Base-by-base conservation (phyloP, 2,888 invertebrate species). In the Coenonympha arcania region DNA sequence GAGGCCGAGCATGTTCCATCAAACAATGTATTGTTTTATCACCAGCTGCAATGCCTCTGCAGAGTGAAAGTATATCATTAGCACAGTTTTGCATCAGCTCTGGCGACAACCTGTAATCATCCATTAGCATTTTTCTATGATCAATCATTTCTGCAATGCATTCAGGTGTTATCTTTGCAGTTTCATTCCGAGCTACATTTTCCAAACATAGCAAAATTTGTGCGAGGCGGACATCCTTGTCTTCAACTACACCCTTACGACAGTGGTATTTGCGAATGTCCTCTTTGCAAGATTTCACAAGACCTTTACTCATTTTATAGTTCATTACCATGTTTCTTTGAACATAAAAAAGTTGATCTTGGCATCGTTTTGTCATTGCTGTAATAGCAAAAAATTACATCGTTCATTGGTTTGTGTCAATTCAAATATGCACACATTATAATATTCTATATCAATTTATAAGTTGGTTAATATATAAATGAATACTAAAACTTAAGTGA, bases 11-110 rank as follows among this genome's bases (percentile, higher is more conserved):
- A 75, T 95, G 92, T 31, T 94, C 93, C 95, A 99, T 95, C 34
- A 99, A 84, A 71, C 99, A 99, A 73, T 99, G 98, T 59, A 99
- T 93, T 0, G 98, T 98, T 69, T 92, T 92, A 0, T 95, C 96
- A 3, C 94, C 95, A 47, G 90, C 88, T 72, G 94, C 93, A 56
- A 92, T 85, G 13, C 90, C 90, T 59, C 89, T 88, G 75, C 96
- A 97, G 61, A 91, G 91, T 47, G 86, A 88, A 13, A 89, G 84
- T 60, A 98, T 96, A 69, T 98, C 98, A 62, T 90, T 89, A 15
- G 93, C 91, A 83, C 99, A 99, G 45, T 91, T 90, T 61, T 92
- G 90, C 55, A 98, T 93, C 54, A 99, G 89, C 79, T 98, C 97
- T 4, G 99, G 99, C 6, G 95, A 96, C 13, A 99, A 87, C 62